Evolutionary conservation across 2,113 vertebrate species (phyloP).

Genomic region (Bungarus multicinctus): DNA sequence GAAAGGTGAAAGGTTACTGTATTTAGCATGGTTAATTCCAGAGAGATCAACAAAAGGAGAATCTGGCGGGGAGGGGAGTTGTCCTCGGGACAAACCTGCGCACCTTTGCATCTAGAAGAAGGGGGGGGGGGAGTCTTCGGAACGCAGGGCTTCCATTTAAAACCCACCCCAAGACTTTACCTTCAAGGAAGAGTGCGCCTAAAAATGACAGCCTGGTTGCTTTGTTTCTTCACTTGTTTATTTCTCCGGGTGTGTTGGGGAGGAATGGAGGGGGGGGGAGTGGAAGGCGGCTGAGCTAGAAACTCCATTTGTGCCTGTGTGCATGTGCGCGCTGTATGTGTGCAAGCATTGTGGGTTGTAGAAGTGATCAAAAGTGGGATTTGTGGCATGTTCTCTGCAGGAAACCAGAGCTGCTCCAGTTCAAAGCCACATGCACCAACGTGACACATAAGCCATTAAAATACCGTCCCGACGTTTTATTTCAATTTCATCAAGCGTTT

Average conservation of each 20-base stretch:
- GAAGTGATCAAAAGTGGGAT: slow-evolving; percentile 98
- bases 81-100: background rate
- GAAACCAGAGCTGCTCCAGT: slow-evolving; percentile 93
- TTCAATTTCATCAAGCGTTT: slow-evolving; percentile 85
- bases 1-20: background rate
- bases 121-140: slow-evolving; percentile 32
- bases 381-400: slow-evolving; percentile 95
- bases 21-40: slow-evolving; percentile 23
- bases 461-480: slow-evolving; percentile 90
- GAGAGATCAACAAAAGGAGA: background rate
- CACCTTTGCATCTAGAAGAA: slow-evolving; percentile 13
- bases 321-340: background rate
- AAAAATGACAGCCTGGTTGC: background rate
- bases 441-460: slow-evolving; percentile 96
- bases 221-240: slow-evolving; percentile 19
- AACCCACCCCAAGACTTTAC: background rate
- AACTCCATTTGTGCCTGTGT: slow-evolving; percentile 38
- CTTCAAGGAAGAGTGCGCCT: background rate
- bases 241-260: slow-evolving; percentile 50
- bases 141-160: slow-evolving; percentile 35
- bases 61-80: background rate
- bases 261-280: slow-evolving; percentile 27
- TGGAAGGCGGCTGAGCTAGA: slow-evolving; percentile 63
- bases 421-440: slow-evolving; percentile 97
- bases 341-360: slow-evolving; percentile 88